Evolutionary conservation across 2,888 invertebrate species (phyloP).

Genomic region (Sphaerophoria rueppellii): DNA sequence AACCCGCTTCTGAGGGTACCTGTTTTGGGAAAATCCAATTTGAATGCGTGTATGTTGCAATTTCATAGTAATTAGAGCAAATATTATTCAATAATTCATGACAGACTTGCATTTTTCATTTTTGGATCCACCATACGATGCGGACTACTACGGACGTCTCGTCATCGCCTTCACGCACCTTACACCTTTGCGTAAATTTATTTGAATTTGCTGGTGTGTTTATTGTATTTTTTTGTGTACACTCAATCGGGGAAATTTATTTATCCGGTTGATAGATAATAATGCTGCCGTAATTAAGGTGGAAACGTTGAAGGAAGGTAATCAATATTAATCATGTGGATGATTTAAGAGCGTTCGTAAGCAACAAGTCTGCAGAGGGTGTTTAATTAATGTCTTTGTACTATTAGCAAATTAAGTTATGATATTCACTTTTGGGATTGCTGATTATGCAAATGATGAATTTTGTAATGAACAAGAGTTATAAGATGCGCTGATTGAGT

Average conservation of each 20-base stretch:
- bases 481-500: too few relatives aligned
- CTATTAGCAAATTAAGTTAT: constrained; percentile 1
- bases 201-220: constrained; percentile 25
- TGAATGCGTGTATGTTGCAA: constrained; percentile 23
- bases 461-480: background rate
- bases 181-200: constrained; percentile 7
- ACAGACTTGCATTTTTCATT: constrained; percentile 26
- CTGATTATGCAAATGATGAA: constrained; percentile 7
- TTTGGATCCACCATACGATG: constrained; percentile 47
- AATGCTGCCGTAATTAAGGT: constrained; percentile 20
- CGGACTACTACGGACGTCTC: background rate
- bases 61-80: constrained; percentile 53
- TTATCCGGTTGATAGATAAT: constrained; percentile 60
- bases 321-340: constrained; percentile 53
- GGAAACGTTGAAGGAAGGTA: constrained; percentile 17
- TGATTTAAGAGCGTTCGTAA: constrained; percentile 19
- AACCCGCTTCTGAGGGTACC: constrained; percentile 1
- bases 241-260: constrained; percentile 32
- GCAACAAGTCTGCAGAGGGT: background rate
- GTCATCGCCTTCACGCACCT: background rate
- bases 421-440: background rate
- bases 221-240: constrained; percentile 21
- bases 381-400: background rate
- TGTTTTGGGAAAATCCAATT: constrained; percentile 37
- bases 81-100: constrained; percentile 46